Evolutionary conservation across 2,888 invertebrate species (phyloP).

Genomic region (Andricus quercusramuli): DNA sequence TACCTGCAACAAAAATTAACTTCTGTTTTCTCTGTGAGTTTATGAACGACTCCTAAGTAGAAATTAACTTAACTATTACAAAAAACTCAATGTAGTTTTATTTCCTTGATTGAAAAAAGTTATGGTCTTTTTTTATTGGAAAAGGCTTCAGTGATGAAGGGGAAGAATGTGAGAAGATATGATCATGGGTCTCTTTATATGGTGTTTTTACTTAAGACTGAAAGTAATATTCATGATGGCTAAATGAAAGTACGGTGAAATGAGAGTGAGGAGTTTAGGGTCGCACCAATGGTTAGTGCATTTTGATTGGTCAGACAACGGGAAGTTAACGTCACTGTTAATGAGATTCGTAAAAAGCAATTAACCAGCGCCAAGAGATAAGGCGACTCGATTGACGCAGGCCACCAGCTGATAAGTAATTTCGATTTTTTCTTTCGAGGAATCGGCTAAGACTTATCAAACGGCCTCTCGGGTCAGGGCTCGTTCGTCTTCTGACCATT

Average conservation of each 20-base stretch:
- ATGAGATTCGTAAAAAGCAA: constrained; percentile 47
- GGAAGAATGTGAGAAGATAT: not conserved
- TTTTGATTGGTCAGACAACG: constrained; percentile 43
- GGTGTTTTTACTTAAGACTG: not conserved
- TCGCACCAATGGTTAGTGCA: constrained; percentile 19
- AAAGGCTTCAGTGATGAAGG: not conserved
- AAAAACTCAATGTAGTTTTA: not conserved
- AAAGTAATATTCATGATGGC: constrained; percentile 11
- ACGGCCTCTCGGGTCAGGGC: constrained; percentile 43
- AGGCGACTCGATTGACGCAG: constrained; percentile 37
- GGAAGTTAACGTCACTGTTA: constrained; percentile 48
- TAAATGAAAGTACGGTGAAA: constrained; percentile 17
- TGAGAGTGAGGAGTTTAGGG: constrained; percentile 26
- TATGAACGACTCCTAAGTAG: too few species aligned
- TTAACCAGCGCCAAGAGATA: constrained; percentile 42
- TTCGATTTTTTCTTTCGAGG: constrained; percentile 40
- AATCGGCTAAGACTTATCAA: constrained; percentile 27
- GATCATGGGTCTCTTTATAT: not conserved
- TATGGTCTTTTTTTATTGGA: not conserved
- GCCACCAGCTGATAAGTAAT: constrained; percentile 44
- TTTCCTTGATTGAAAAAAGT: not conserved
- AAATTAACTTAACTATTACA: too few species aligned
- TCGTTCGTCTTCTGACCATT: constrained; percentile 36
- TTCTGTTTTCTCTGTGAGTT: too few species aligned
- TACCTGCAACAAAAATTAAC: too few species aligned